These are phyloP conservation scores for Campoplex nolae DNA, from an alignment of 2,888 invertebrate species.

Conservation along the genomic window DNA sequence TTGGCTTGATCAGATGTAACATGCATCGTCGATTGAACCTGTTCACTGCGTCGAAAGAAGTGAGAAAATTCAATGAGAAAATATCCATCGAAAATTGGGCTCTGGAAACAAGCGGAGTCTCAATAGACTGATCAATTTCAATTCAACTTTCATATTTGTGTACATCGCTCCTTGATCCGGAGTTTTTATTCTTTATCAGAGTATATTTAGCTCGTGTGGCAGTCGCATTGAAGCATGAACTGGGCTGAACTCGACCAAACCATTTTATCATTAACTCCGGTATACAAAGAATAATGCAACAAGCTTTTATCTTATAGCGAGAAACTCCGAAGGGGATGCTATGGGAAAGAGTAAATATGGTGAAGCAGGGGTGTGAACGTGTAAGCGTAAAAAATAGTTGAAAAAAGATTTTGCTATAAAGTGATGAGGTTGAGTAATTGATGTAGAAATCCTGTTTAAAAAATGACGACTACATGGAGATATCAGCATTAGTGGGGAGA, in stretches of 20 bases:
- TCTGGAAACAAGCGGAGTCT: too few species aligned
- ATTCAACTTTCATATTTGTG: too few species aligned
- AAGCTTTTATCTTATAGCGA: background rate
- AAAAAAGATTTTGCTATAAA: background rate
- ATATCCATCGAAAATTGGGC: too few species aligned
- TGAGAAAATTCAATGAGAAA: background rate
- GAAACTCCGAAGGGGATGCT: background rate
- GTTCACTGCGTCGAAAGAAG: background rate
- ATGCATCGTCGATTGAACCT: too few species aligned
- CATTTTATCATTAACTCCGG: background rate
- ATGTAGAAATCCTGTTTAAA: background rate
- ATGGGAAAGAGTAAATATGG: background rate
- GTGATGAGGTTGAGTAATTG: too few species aligned
- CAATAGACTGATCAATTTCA: too few species aligned
- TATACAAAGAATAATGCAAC: background rate
- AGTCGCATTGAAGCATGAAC: background rate
- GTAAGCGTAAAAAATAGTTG: background rate
- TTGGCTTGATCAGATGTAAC: background rate
- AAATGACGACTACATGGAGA: background rate
- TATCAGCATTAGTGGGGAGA: conserved; percentile 3
- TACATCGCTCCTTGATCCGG: background rate
- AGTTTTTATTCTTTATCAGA: background rate
- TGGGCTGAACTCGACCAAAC: background rate
- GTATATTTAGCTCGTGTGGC: background rate
- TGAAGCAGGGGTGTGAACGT: background rate